Conservation (phyloP, 2,113 vertebrate genomes). For the Porphyrio hochstetteri region DNA sequence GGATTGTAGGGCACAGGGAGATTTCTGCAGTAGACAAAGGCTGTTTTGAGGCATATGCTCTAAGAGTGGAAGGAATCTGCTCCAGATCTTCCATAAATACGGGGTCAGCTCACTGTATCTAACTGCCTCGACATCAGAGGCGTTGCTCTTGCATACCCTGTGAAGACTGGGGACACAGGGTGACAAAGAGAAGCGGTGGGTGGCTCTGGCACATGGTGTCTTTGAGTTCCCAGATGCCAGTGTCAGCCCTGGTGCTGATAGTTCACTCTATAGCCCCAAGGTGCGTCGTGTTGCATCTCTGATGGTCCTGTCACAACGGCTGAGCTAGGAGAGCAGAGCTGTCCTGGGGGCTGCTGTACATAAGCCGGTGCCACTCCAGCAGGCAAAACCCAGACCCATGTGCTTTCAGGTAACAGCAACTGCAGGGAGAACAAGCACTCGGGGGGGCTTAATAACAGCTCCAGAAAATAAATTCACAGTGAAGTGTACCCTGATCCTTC, state of each 20-base stretch:
- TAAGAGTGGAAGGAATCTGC: background rate
- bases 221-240: background rate
- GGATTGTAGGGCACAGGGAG: background rate
- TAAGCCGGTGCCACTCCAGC: background rate
- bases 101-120: background rate
- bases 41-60: background rate
- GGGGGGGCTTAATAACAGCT: background rate
- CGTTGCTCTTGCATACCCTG: background rate
- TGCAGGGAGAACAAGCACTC: background rate
- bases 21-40: background rate
- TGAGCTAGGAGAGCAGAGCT: background rate
- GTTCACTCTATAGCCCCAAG: background rate
- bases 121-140: background rate
- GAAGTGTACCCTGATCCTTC: background rate
- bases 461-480: background rate
- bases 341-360: background rate
- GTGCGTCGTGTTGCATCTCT: rapidly evolving
- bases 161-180: background rate
- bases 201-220: background rate
- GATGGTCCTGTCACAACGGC: background rate
- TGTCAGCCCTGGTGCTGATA: background rate
- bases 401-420: background rate
- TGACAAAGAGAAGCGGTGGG: background rate
- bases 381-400: background rate
- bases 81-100: background rate